phyloP scores from a whole-genome alignment of 2,113 vertebrate species.

The Silurus meridionalis region DNA sequence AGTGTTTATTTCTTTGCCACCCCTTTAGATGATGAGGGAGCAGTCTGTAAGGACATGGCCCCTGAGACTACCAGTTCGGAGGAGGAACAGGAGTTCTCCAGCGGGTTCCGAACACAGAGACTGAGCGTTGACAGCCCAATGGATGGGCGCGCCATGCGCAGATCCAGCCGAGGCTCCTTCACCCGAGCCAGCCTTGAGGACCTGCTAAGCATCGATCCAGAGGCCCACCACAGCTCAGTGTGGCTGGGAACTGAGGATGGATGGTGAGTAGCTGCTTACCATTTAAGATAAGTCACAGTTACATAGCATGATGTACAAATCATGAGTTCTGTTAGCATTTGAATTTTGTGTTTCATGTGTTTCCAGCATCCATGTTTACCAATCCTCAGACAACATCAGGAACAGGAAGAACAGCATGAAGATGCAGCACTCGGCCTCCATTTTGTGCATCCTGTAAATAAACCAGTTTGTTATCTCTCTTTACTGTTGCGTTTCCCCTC shows the following conservation, averaged over 20 bases:
- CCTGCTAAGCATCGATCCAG: conserved; percentile 89
- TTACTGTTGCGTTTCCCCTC: neutral
- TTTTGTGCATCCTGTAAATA: conserved; percentile 92
- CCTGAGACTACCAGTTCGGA: conserved; percentile 95
- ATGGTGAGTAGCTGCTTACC: conserved; percentile 75
- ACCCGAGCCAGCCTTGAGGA: conserved; percentile 93
- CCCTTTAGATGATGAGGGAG: conserved; percentile 84
- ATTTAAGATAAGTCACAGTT: neutral
- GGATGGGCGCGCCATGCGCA: conserved; percentile 87
- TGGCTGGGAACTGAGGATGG: conserved; percentile 98
- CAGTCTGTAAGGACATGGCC: conserved; percentile 84
- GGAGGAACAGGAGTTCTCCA: conserved; percentile 90
- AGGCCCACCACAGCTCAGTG: conserved; percentile 96
- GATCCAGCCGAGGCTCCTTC: conserved; percentile 92
- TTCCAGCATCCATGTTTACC: conserved; percentile 94
- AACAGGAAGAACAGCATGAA: conserved; percentile 99
- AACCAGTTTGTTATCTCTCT: neutral
- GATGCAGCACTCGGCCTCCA: conserved; percentile 90
- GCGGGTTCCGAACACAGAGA: conserved; percentile 72
- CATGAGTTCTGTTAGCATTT: neutral
- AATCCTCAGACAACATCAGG: conserved; percentile 97
- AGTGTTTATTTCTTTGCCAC: neutral
- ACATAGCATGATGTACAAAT: neutral
- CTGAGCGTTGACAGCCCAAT: conserved; percentile 78
- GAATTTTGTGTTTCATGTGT: neutral